phyloP scores from a whole-genome alignment of 2,888 invertebrate genomes.

The Pristionchus fissidentatus region DNA sequence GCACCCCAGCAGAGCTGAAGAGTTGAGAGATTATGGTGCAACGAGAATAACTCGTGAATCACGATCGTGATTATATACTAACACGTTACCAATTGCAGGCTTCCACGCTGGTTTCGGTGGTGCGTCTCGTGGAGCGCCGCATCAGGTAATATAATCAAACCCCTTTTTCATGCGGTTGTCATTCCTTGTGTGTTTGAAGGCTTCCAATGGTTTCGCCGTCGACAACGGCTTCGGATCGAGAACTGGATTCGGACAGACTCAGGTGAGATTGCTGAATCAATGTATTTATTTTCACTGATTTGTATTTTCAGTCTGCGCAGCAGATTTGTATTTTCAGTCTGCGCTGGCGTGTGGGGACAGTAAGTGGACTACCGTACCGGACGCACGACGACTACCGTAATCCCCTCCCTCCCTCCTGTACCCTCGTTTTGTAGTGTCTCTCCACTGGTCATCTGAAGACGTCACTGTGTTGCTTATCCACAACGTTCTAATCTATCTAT shows the following conservation, averaged over 20 bases:
- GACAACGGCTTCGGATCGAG: background rate
- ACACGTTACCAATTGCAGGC: background rate
- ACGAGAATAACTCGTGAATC: no score
- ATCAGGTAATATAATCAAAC: no score
- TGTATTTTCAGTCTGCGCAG: no score
- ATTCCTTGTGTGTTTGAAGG: no score
- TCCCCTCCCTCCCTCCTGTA: background rate
- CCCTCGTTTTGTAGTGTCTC: conserved; percentile 31
- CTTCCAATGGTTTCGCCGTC: no score
- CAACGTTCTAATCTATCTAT: conserved; percentile 27
- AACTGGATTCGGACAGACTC: conserved; percentile 8
- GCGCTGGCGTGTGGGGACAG: conserved; percentile 43
- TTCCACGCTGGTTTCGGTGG: background rate
- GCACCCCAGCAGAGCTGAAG: conserved; percentile 32
- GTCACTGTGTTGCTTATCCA: conserved; percentile 33
- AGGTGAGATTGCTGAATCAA: conserved; percentile 4
- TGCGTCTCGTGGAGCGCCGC: background rate
- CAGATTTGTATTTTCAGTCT: no score
- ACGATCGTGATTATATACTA: background rate
- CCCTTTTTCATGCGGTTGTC: no score
- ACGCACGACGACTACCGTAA: conserved; percentile 12
- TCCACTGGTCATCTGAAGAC: conserved; percentile 28
- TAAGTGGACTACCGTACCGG: background rate
- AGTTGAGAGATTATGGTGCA: no score
- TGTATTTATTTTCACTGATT: background rate